Evolutionary conservation across 2,888 invertebrate genomes (phyloP), one percentile per base, ranked within the genome.

Genomic region (Erannis defoliaria): DNA sequence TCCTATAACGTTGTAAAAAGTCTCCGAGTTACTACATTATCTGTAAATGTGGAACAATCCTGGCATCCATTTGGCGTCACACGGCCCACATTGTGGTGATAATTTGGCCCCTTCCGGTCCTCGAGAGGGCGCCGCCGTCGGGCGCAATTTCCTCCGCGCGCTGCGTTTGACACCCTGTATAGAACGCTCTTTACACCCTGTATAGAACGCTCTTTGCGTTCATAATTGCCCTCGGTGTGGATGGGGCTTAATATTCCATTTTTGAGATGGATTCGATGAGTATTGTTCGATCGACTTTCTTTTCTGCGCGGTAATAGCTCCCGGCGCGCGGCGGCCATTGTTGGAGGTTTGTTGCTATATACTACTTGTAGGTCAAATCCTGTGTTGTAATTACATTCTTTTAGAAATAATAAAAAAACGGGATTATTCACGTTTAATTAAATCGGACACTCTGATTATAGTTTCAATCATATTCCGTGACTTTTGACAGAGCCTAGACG

Each of bases 51-150:
- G 26, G 46, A 64, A 67, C 66, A 63, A 57, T 37, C 49, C 35
- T 21, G 18, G 21, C 46, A 42, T 53, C 59, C 59, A 57, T 61
- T 60, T 40, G 48, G 4, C 59, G 38, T 14, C 29, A 48, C 48
- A 35, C 54, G 48, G 16, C 60, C 60, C 42, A 56, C 56, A 62
- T 51, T 62, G 62, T 62, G 51, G 26, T 56, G 73, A 80, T 82
- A 82, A 85, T 85, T 84, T 79, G 79, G 78, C 68, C 74, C 74
- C 76, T 82, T 84, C 84, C 85, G 86, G 85, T 74, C 77, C 70
- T 67, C 71, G 67, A 72, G 53, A 76, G 81, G 81, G 80, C 80
- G 83, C 82, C 81, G 81, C 80, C 80, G 82, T 82, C 80, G 80
- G 72, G 72, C 72, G 84, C 83, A 86, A 87, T 87, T 87, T 87